Conservation (phyloP, 1,140 invertebrate species). For the Leptopilina boulardi region DNA sequence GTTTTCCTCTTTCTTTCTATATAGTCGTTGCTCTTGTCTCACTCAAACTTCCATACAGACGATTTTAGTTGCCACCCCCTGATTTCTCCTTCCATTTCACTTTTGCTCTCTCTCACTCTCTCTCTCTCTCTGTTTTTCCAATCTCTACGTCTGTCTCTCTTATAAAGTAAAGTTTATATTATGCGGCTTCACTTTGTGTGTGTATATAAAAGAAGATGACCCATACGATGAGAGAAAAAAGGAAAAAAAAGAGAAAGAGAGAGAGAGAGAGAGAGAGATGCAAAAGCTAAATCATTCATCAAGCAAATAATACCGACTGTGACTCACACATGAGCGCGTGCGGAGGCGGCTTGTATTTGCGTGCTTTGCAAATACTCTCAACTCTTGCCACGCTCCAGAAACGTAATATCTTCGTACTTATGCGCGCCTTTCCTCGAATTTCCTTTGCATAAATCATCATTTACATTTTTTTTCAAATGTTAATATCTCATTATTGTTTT, state of each 20-base stretch:
- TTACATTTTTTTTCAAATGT: constrained; percentile 31
- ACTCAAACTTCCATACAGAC: constrained; percentile 41
- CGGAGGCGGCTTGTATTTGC: constrained; percentile 55
- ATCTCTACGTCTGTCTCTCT: neutral
- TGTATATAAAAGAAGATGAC: neutral
- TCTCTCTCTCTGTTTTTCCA: constrained; percentile 20
- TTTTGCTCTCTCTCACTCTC: constrained; percentile 37
- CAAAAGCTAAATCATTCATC: constrained; percentile 66
- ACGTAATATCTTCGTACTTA: constrained; percentile 6
- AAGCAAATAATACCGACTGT: constrained; percentile 65
- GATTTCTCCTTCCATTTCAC: constrained; percentile 41
- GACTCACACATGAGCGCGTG: constrained; percentile 47
- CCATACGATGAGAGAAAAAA: neutral
- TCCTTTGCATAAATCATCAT: constrained; percentile 33
- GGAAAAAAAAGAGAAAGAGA: constrained; percentile 41
- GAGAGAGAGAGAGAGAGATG: constrained; percentile 20
- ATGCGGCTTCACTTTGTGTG: neutral
- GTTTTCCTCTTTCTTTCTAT: constrained; percentile 47
- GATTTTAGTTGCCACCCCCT: constrained; percentile 53
- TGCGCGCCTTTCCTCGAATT: constrained; percentile 9
- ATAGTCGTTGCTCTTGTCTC: constrained; percentile 33
- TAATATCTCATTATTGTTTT: constrained; percentile 12
- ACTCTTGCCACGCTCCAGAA: constrained; percentile 28
- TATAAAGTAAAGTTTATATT: no score
- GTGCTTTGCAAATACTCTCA: constrained; percentile 54